phyloP scores from a whole-genome alignment of 2,113 vertebrate genomes.

The Chionodraco myersi region DNA sequence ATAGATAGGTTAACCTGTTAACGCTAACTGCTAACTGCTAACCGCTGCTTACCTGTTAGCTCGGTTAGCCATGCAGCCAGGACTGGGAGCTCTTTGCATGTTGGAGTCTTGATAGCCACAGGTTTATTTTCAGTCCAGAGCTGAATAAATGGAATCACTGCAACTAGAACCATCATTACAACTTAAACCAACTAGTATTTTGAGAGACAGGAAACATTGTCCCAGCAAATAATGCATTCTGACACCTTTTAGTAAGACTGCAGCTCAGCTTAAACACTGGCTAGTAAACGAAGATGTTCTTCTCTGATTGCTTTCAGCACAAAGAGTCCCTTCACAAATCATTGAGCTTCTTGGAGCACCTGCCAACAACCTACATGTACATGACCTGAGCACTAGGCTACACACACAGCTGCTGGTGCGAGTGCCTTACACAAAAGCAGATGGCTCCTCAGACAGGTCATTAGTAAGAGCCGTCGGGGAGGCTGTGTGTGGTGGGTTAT shows the following conservation, averaged over 20 bases:
- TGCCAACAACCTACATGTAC: constrained; percentile 52
- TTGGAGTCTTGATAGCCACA: no score
- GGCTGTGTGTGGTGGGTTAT: constrained; percentile 63
- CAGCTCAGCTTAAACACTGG: constrained; percentile 36
- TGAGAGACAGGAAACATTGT: constrained; percentile 32
- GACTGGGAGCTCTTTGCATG: no score
- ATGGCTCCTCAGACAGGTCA: constrained; percentile 58
- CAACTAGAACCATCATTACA: not conserved
- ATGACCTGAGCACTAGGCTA: constrained; percentile 14
- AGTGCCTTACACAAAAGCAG: constrained; percentile 51
- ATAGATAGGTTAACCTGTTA: no score
- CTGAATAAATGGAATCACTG: not conserved
- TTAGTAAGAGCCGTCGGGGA: constrained; percentile 43
- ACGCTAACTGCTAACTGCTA: no score
- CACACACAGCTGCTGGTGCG: constrained; percentile 47
- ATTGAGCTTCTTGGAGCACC: constrained; percentile 37
- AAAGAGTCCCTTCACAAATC: constrained; percentile 32
- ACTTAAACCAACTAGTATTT: not conserved
- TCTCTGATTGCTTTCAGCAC: constrained; percentile 1
- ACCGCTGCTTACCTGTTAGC: no score
- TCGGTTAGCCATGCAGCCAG: no score
- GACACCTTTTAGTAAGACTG: constrained; percentile 18
- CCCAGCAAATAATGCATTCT: constrained; percentile 22
- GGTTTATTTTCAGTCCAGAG: no score
- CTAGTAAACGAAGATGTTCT: constrained; percentile 20